Base-by-base conservation (phyloP, 2,888 invertebrate species). In the Oligia strigilis region DNA sequence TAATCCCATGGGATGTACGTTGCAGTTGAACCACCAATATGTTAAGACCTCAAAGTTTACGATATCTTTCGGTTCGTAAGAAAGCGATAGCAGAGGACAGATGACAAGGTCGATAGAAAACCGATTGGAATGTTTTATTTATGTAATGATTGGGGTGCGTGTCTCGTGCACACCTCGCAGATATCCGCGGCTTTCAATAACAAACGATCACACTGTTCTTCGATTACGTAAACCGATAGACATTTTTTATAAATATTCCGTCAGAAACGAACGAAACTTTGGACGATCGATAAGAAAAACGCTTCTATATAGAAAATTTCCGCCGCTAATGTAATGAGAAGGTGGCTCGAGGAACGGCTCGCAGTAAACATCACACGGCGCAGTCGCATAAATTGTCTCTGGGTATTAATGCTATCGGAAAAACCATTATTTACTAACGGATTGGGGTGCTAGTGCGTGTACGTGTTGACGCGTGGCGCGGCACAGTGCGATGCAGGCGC, bases 141-240 rank as follows among this genome's bases (percentile, higher is more conserved):
- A 94, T 93, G 91, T 94, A 93, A 94, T 92, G 91, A 90, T 83
- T 87, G 80, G 87, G 88, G 86, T 88, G 88, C 86, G 90, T 88
- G 87, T 88, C 87, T 75, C 81, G 84, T 90, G 89, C 91, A 91
- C 94, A 92, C 92, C 92, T 91, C 88, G 85, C 84, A 91, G 94
- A 94, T 93, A 94, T 92, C 88, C 88, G 88, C 88, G 89, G 89
- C 92, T 91, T 90, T 91, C 90, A 92, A 93, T 92, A 94, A 94
- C 93, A 94, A 93, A 93, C 90, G 90, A 90, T 89, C 89, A 90
- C 87, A 90, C 89, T 88, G 91, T 93, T 94, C 93, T 93, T 92
- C 92, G 93, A 92, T 96, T 96, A 96, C 96, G 96, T 96, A 96
- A 96, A 96, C 94, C 91, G 83, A 91, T 90, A 89, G 88, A 91